Evolutionary conservation across 2,113 vertebrate species (phyloP), one percentile per base, ranked within the genome.

Genomic region (Sinocyclocheilus rhinocerous): DNA sequence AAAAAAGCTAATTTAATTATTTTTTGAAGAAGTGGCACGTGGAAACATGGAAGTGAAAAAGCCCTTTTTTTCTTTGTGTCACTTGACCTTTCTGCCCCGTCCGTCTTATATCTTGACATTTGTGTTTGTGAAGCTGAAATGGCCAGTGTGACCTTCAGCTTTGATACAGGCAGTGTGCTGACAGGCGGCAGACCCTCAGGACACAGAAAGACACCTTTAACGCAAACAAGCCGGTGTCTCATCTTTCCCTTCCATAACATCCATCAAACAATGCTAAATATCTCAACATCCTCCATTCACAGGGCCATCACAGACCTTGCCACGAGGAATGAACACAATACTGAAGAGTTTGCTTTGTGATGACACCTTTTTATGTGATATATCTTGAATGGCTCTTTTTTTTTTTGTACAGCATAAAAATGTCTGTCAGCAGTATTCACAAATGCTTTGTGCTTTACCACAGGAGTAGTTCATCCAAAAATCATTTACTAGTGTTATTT

Each of bases 141-240:
- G 45, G 85, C 36, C 29, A 18, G 50, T 29, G 33, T 86, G 85
- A 81, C 85, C 78, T 81, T 86, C 48, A 36, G 33, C 67, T 42
- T 20, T 15, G 55, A 81, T 36, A 65, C 55, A 76, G n/a, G n/a
- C n/a, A 20, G 20, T 15, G 72, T 50, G 55, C 18, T 65, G 72
- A 63, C 55, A 63, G 70, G 18, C 16, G 13, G 10, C 59, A 65
- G n/a, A 65, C 11, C 61, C 61, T 65, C n/a, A 65, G 61, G 61
- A 69, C 5, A 69, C 13, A 16, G 61, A 83, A 15, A 45, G 72
- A 65, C 59, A 77, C 81, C 76, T 86, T 91, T 85, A 36, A 77
- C 59, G 79, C 50, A 22, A 73, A 73, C 70, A 48, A 75, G 42
- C 24, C 15, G 1, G 12, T 18, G 13, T 52, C n/a, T 26, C 29